Conservation (phyloP, 2,888 invertebrate genomes). For the Dynastes maya region DNA sequence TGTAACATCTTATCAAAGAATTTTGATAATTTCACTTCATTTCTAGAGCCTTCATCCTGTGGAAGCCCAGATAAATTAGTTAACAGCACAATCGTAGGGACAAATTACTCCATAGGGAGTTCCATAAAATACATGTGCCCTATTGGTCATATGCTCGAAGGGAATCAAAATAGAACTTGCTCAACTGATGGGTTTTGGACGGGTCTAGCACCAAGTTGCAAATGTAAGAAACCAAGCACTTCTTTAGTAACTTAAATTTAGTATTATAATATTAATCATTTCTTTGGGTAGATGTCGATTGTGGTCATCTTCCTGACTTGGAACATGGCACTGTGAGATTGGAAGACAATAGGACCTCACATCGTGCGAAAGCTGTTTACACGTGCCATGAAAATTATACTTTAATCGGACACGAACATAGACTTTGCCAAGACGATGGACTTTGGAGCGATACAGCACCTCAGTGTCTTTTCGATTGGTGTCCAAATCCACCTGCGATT, state of each 20-base stretch:
- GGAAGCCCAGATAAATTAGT: conserved; percentile 90
- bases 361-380: conserved; percentile 84
- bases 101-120: conserved; percentile 80
- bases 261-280: background rate
- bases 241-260: background rate
- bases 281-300: conserved; percentile 82
- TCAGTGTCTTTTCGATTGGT: conserved; percentile 90
- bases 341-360: conserved; percentile 82
- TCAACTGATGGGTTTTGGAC: conserved; percentile 87
- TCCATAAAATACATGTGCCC: conserved; percentile 85
- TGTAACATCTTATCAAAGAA: too few species aligned
- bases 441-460: conserved; percentile 86
- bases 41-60: conserved; percentile 85
- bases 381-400: conserved; percentile 90
- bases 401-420: conserved; percentile 80
- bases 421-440: conserved; percentile 83
- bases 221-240: conserved; percentile 77
- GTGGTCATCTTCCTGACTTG: conserved; percentile 79
- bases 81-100: conserved; percentile 86
- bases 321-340: conserved; percentile 83
- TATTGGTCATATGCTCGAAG: conserved; percentile 85
- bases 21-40: conserved; percentile 39
- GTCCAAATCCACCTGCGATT: conserved; percentile 86
- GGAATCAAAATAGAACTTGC: conserved; percentile 80
- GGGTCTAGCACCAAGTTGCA: conserved; percentile 85